Evolutionary conservation across 2,113 vertebrate genomes (phyloP), one percentile per base, ranked within the genome.

Genomic region (Silurus asotus): DNA sequence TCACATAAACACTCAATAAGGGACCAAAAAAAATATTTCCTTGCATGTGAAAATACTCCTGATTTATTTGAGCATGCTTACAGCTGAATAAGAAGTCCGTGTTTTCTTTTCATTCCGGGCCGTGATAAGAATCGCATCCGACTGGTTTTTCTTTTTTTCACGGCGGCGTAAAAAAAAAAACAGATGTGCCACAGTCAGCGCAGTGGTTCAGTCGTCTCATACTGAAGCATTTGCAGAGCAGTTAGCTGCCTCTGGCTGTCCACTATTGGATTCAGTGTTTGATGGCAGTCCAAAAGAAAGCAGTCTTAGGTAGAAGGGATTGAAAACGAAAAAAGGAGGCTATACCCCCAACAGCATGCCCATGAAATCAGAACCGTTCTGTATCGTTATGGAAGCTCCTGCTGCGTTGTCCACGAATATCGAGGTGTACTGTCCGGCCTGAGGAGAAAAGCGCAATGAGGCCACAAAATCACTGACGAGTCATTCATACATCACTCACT

Each of bases 381-480:
- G 97, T 87, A 99, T 93, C 58, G 96, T 96, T 83, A 99, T 84
- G 2, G 96, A 92, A 0, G 95, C 96, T 0, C 96, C 95, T 0
- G 97, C 96, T 0, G 97, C 93, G 2, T 99, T 99, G 92, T 98
- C 97, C 93, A 98, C 96, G 23, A 98, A 99, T 92, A 99, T 95
- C 4, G 97, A 99, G 6, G 96, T 95, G 84, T 98, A 99, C 82
- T 99, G 97, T 0, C 97, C 97, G 4, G 93, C 95, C 98, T 98
- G 91, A 45, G 45, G 85, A 80, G 62, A 56, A 56, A 81, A 69
- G 17, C 28, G 61, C 56, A 85, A 80, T 53, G 81, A 62, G 48
- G 64, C 45, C 10, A 74, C 20, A 59, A 51, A 62, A 59, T 53
- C 20, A 56, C 5, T 5, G 9, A 15, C 17, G 48, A n/a, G 25